phyloP scores from a whole-genome alignment of 2,888 invertebrate genomes.

The Parasteatoda lunata region DNA sequence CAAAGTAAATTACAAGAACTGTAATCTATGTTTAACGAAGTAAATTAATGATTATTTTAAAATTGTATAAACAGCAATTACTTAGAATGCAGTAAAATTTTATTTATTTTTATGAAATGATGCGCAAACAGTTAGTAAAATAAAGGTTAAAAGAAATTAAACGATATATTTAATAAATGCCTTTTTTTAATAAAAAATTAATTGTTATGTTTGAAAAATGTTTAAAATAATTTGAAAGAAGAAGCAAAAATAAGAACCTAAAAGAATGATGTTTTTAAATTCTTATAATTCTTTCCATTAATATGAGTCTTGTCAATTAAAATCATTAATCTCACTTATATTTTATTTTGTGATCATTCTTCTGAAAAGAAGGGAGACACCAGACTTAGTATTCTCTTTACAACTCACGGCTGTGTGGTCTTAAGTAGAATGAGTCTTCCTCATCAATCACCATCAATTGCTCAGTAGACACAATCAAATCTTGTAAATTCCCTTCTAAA shows the following conservation, averaged over 20 bases:
- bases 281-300: background rate
- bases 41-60: too few relatives aligned
- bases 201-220: background rate
- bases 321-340: background rate
- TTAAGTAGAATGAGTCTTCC: too few relatives aligned
- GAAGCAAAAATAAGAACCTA: background rate
- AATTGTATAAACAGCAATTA: too few relatives aligned
- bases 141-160: too few relatives aligned
- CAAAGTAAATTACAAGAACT: too few relatives aligned
- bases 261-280: background rate
- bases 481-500: constrained; percentile 12
- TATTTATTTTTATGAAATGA: too few relatives aligned
- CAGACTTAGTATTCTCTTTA: too few relatives aligned
- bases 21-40: too few relatives aligned
- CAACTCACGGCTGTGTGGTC: too few relatives aligned
- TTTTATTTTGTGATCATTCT: background rate
- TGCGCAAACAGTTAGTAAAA: too few relatives aligned
- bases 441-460: background rate
- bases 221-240: background rate
- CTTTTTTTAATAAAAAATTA: background rate
- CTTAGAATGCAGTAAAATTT: too few relatives aligned
- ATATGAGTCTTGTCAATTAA: background rate
- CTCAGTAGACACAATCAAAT: constrained; percentile 3
- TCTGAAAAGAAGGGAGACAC: too few relatives aligned
- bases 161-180: background rate